A percentile compares a stretch with the other conserved stretches of the same genome.
Conservation (phyloP, 2,888 invertebrate species). For the Amphipyra berbera region DNA sequence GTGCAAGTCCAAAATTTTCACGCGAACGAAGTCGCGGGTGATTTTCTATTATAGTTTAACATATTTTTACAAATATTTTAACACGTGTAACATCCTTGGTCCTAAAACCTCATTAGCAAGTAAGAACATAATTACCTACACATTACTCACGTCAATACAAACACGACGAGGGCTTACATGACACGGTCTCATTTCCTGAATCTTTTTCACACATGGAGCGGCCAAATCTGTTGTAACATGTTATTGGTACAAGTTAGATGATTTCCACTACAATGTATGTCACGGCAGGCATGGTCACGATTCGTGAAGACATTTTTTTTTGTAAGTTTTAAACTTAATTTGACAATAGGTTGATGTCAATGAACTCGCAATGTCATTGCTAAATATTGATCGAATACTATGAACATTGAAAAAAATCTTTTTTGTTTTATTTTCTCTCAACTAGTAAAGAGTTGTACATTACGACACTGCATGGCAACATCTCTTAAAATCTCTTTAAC, state of each 20-base stretch:
- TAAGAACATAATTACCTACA: background rate
- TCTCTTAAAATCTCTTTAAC: too few species aligned
- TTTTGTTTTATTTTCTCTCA: background rate
- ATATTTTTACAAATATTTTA: too few species aligned
- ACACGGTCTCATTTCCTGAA: constrained; percentile 35
- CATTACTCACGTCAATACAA: background rate
- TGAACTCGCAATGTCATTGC: constrained; percentile 46
- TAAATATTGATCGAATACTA: constrained; percentile 14
- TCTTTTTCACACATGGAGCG: constrained; percentile 13
- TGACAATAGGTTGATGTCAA: constrained; percentile 33
- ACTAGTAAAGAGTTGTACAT: background rate
- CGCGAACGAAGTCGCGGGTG: too few species aligned
- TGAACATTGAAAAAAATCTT: background rate
- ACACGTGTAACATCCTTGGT: too few species aligned
- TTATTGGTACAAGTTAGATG: constrained; percentile 22
- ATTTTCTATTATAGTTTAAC: too few species aligned
- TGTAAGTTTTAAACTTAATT: constrained; percentile 20
- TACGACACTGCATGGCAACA: too few species aligned
- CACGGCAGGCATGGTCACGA: constrained; percentile 37
- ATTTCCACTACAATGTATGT: constrained; percentile 31
- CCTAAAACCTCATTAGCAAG: too few species aligned
- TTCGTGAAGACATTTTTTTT: constrained; percentile 26
- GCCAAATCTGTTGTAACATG: constrained; percentile 32
- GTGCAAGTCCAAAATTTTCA: too few species aligned
- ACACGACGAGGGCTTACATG: constrained; percentile 24